These are phyloP conservation scores for Athalia circularis DNA, from an alignment of 2,888 invertebrate genomes.

Conservation along the genomic window DNA sequence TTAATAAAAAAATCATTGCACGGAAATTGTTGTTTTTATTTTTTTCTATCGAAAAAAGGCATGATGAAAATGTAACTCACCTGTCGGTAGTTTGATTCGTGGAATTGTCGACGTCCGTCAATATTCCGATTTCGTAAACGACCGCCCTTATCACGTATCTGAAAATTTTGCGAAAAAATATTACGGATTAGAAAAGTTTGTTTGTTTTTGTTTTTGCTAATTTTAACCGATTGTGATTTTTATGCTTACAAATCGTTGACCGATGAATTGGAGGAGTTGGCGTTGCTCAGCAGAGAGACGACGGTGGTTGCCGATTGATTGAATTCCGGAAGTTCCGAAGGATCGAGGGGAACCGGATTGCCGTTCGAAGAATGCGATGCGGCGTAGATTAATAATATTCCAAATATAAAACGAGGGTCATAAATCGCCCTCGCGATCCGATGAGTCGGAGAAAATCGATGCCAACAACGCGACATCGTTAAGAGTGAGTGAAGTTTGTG, in stretches of 20 bases:
- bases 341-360: slow-evolving; percentile 20
- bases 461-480: slow-evolving; percentile 40
- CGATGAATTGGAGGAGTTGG: slow-evolving; percentile 27
- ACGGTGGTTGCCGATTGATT: slow-evolving; percentile 10
- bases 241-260: slow-evolving; percentile 44
- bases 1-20: background rate
- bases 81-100: slow-evolving; percentile 72
- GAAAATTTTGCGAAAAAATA: no score
- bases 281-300: background rate
- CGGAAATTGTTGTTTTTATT: background rate
- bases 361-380: background rate
- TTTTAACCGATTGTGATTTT: no score
- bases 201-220: no score
- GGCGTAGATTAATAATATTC: background rate
- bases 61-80: slow-evolving; percentile 44
- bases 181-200: no score
- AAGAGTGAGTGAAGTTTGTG: slow-evolving; percentile 28
- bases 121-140: slow-evolving; percentile 79
- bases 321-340: slow-evolving; percentile 4
- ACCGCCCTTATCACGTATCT: slow-evolving; percentile 78
- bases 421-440: slow-evolving; percentile 11
- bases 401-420: slow-evolving; percentile 14
- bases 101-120: slow-evolving; percentile 75
- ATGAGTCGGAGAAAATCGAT: slow-evolving; percentile 20
- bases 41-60: background rate